A percentile compares a stretch with the other conserved stretches of the same genome.
Evolutionary conservation across 2,888 invertebrate genomes (phyloP).

Genomic region (Nomada lathburiana): DNA sequence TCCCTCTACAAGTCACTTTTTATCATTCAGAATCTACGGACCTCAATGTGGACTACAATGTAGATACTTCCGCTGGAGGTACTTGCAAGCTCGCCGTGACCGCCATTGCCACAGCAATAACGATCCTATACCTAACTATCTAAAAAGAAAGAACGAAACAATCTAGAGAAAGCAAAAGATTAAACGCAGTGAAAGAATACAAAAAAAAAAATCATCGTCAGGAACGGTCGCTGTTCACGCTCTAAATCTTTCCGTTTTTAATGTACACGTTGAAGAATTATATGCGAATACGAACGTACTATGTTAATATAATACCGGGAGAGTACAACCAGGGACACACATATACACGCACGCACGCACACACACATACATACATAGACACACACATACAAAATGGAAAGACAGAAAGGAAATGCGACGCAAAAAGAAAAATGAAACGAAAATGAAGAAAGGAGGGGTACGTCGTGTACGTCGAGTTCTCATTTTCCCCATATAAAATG

Average conservation of each 20-base stretch:
- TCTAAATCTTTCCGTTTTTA: conserved; percentile 45
- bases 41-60: conserved; percentile 78
- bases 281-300: conserved; percentile 52
- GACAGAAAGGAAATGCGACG: too few relatives aligned
- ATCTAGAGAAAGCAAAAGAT: neutral
- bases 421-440: too few relatives aligned
- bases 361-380: neutral
- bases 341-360: conserved; percentile 4
- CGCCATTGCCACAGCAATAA: conserved; percentile 81
- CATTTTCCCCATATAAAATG: neutral
- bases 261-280: conserved; percentile 40
- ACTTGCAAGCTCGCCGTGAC: conserved; percentile 81
- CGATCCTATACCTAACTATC: conserved; percentile 78
- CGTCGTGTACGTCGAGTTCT: neutral
- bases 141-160: conserved; percentile 52
- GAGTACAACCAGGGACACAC: conserved; percentile 35
- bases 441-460: neutral
- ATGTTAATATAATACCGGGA: conserved; percentile 18
- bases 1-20: conserved; percentile 77
- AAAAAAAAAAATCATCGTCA: conserved; percentile 56
- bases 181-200: neutral
- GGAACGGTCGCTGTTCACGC: conserved; percentile 60
- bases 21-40: conserved; percentile 83
- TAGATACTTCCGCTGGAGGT: conserved; percentile 78
- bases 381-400: neutral